These are phyloP conservation scores for Hafferia zeledoni DNA, from an alignment of 2,797 vertebrate genomes.

Conservation along the genomic window DNA sequence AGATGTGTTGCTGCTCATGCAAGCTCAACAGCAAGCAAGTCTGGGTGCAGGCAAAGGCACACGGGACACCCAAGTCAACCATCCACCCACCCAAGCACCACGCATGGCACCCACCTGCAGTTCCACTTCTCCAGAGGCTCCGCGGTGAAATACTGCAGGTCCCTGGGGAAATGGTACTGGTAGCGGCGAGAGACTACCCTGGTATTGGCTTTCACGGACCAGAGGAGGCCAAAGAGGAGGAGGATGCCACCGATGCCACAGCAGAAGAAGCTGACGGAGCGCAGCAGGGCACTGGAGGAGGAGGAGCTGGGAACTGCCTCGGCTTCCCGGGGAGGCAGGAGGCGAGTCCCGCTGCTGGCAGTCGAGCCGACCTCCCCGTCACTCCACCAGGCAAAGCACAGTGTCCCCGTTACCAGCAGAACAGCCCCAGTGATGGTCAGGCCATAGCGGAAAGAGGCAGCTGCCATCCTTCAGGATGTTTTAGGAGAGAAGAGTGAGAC, in stretches of 20 bases:
- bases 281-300: conserved; percentile 61
- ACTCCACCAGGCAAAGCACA: conserved; percentile 79
- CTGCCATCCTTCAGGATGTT: neutral
- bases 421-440: conserved; percentile 58
- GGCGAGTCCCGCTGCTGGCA: neutral
- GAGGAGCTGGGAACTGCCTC: neutral
- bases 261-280: conserved; percentile 75
- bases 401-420: conserved; percentile 69
- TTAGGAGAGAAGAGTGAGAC: neutral
- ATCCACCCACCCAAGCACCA: rapidly evolving
- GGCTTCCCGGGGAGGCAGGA: neutral
- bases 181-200: conserved; percentile 58
- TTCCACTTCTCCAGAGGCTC: conserved; percentile 70
- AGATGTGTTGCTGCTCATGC: rapidly evolving
- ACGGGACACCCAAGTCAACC: rapidly evolving
- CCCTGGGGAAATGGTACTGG: conserved; percentile 70
- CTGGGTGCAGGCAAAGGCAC: neutral
- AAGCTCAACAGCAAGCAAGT: neutral
- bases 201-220: conserved; percentile 68
- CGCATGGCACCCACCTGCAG: conserved; percentile 49
- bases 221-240: conserved; percentile 73
- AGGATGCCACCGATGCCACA: conserved; percentile 70
- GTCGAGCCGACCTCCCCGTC: conserved; percentile 44
- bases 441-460: conserved; percentile 62
- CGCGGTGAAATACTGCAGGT: conserved; percentile 69